Conservation (phyloP, 2,113 vertebrate species). For the Gorsachius goisagi region DNA sequence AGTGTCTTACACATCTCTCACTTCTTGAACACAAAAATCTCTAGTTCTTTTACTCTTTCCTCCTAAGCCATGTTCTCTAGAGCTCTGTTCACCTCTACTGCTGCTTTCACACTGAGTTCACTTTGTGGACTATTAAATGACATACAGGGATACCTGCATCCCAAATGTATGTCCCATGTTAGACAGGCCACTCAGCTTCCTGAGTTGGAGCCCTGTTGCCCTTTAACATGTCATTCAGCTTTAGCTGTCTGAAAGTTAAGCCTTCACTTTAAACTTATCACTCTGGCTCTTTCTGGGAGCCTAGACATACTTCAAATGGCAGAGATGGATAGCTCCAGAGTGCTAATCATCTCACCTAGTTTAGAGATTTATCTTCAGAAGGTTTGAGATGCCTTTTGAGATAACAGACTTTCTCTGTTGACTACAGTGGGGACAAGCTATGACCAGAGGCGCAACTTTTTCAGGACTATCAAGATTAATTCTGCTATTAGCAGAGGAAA, state of each 20-base stretch:
- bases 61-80: background rate
- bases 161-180: background rate
- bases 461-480: background rate
- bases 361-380: background rate
- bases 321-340: background rate
- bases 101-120: background rate
- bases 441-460: background rate
- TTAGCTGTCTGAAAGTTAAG: background rate
- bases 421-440: background rate
- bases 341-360: background rate
- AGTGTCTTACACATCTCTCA: background rate
- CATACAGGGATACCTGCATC: background rate
- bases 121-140: background rate
- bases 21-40: background rate
- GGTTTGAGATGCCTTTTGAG: background rate
- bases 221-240: background rate
- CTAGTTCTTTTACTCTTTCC: background rate
- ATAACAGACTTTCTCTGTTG: background rate
- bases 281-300: background rate
- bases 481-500: background rate
- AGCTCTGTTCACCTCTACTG: background rate
- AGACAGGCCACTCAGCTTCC: background rate
- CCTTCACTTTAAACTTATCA: background rate
- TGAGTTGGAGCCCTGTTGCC: fast-evolving
- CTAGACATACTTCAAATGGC: background rate